Evolutionary conservation across 1,140 invertebrate species (phyloP).

Genomic region (Pentalonia nigronervosa): DNA sequence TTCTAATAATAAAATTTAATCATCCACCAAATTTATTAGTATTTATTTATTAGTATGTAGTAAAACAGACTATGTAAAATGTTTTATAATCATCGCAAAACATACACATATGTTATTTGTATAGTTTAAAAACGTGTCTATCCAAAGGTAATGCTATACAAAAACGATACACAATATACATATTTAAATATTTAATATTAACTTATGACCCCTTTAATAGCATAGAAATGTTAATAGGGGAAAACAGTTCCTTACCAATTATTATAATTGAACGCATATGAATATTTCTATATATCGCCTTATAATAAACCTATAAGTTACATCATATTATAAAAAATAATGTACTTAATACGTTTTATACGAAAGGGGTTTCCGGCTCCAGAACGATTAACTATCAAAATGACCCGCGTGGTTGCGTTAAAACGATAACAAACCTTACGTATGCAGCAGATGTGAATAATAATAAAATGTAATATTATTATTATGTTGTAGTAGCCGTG

Average conservation of each 20-base stretch:
- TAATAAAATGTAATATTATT: background rate
- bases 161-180: conserved; percentile 34
- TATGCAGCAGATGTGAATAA: background rate
- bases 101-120: background rate
- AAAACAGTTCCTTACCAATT: conserved; percentile 40
- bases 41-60: background rate
- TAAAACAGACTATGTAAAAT: background rate
- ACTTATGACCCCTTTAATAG: conserved; percentile 17
- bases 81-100: background rate
- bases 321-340: background rate
- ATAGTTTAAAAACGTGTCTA: conserved; percentile 11
- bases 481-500: background rate
- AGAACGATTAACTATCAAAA: background rate
- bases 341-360: background rate
- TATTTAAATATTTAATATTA: conserved; percentile 11
- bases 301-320: background rate
- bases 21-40: background rate
- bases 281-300: background rate
- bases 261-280: background rate
- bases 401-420: background rate
- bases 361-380: background rate
- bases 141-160: background rate
- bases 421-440: background rate
- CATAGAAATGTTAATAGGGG: background rate
- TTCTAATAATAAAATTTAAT: background rate